Conservation (phyloP, 2,888 invertebrate species). For the Oligia strigilis region DNA sequence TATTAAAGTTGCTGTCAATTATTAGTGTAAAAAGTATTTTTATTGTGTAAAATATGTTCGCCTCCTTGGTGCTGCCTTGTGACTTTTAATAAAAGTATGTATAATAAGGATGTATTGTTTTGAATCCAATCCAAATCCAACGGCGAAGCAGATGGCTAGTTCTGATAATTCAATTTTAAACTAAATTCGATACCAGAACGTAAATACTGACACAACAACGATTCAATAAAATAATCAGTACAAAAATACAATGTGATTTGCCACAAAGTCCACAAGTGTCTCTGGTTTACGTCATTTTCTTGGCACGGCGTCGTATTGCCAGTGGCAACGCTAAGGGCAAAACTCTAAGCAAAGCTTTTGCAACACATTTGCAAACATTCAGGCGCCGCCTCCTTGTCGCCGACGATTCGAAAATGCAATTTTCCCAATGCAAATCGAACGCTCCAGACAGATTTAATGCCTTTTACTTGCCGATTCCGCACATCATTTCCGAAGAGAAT, state of each 20-base stretch:
- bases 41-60: not conserved
- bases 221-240: conserved; percentile 50
- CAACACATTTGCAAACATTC: conserved; percentile 83
- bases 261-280: conserved; percentile 48
- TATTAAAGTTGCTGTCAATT: conserved; percentile 11
- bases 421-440: conserved; percentile 89
- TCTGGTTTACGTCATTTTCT: conserved; percentile 54
- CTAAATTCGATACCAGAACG: not conserved
- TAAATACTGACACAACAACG: conserved; percentile 8
- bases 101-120: conserved; percentile 12
- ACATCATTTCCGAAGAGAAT: conserved; percentile 84
- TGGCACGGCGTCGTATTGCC: conserved; percentile 46
- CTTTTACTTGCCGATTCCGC: conserved; percentile 86
- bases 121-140: not conserved
- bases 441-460: conserved; percentile 88
- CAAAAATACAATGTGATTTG: conserved; percentile 45
- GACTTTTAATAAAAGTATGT: not conserved
- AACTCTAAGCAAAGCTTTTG: conserved; percentile 79
- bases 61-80: conserved; percentile 22
- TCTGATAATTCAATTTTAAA: conserved; percentile 1
- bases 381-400: conserved; percentile 79
- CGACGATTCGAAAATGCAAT: conserved; percentile 87
- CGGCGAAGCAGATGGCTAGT: not conserved
- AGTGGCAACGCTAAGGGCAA: conserved; percentile 58
- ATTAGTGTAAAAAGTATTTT: not conserved